Evolutionary conservation across 92 coral and sea anemone species (phyloP), one percentile per base, ranked within the genome.

Genomic region (Phenganax stokvisi): DNA sequence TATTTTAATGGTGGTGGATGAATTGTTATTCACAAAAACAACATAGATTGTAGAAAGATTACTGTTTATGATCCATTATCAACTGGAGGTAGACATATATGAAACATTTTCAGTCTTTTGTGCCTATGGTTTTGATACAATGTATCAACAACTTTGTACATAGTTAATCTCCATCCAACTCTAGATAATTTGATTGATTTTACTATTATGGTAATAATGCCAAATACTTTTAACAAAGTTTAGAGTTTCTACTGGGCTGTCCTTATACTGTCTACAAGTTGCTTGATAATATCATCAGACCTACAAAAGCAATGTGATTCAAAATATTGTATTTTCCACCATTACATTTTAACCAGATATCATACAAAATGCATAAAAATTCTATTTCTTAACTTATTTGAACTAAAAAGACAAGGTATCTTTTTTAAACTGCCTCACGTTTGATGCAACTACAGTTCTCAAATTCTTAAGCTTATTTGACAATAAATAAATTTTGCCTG

Each of bases 321-420:
- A 31, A 66, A 84, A 65, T 81, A 73, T 59, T 81, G 77, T 80
- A 71, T 61, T 86, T 75, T 79, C 75, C 66, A 44, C 81, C 62
- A 77, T 77, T 77, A 62, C 81, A 77, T 59, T 77, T 77, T 30
- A 77, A 77, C 81, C 81, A 68, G 53, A 76, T 76, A 57, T 76
- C n/a, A 76, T 77, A 77, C 81, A 77, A 77, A 77, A 77, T 77
- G 81, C 57, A 58, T 57, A 57, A 76, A 55, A 31, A 76, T 57
- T 57, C 44, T 76, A 76, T 20, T 54, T 53, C 28, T 37, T 12
- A 55, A 12, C 63, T 65, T 68, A 30, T 61, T 68, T 30, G 9
- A 68, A 16, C 65, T 20, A 56, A 54, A 54, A 7, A 12, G 11
- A 56, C 66, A 31, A 59, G 44, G 62, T 28, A n/a, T 15, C 74